Evolutionary conservation across 92 coral and sea anemone species (phyloP).

Genomic region (Palythoa grandiflora): DNA sequence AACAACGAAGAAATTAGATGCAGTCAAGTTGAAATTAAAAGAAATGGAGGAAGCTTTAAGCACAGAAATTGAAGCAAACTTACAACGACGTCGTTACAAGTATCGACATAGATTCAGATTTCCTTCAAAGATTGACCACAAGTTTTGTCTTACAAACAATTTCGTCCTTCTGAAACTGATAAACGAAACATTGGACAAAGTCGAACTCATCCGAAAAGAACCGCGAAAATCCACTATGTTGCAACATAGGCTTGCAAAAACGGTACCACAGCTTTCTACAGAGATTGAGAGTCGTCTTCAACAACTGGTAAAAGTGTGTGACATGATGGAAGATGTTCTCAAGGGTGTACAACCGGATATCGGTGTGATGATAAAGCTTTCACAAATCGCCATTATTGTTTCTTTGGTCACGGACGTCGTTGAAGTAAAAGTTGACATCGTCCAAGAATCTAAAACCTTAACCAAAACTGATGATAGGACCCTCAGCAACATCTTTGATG

Average conservation of each 20-base stretch:
- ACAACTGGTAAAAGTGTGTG: neutral
- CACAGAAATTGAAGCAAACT: neutral
- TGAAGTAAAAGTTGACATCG: neutral
- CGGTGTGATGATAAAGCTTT: neutral
- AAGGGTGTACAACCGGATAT: neutral
- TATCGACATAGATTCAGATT: neutral
- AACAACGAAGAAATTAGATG: neutral
- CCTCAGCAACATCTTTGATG: neutral
- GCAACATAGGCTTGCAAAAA: neutral
- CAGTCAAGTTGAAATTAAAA: neutral
- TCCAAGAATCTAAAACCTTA: neutral
- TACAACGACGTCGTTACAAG: neutral
- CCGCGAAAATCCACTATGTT: neutral
- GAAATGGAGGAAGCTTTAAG: neutral
- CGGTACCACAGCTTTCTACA: neutral
- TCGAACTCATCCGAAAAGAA: neutral
- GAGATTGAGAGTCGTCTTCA: neutral
- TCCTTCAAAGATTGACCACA: neutral
- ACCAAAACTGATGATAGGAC: neutral
- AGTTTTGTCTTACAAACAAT: neutral
- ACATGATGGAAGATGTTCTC: slow-evolving; percentile 1
- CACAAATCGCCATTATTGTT: neutral
- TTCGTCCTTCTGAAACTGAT: neutral
- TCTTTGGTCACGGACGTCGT: neutral
- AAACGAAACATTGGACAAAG: neutral